These are phyloP conservation scores for Patella depressa DNA, from an alignment of 2,888 invertebrate species.

Conservation along the genomic window DNA sequence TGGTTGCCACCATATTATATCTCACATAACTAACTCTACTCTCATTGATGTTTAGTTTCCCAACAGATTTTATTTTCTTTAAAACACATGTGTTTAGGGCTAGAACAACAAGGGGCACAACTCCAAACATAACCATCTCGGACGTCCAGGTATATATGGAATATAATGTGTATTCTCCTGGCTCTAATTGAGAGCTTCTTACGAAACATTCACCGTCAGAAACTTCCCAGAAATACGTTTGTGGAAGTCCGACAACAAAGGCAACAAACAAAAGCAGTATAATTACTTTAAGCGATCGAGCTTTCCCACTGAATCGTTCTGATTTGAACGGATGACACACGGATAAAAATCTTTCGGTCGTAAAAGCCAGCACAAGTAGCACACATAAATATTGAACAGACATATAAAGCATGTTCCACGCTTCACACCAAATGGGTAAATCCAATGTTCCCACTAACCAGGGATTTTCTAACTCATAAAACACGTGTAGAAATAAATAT, in stretches of 20 bases:
- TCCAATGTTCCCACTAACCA: constrained; percentile 54
- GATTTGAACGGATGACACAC: constrained; percentile 55
- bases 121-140: constrained; percentile 48
- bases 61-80: constrained; percentile 52
- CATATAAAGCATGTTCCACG: constrained; percentile 57
- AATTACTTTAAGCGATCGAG: constrained; percentile 56
- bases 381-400: constrained; percentile 62
- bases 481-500: constrained; percentile 58
- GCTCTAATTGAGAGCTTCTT: constrained; percentile 22
- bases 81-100: constrained; percentile 51
- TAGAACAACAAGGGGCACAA: constrained; percentile 47
- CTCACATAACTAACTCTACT: neutral
- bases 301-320: constrained; percentile 55
- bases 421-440: constrained; percentile 52
- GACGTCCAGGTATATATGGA: constrained; percentile 47
- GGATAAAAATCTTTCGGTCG: constrained; percentile 62
- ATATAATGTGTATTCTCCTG: constrained; percentile 39
- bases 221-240: constrained; percentile 61
- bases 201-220: constrained; percentile 35
- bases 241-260: constrained; percentile 47
- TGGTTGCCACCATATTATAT: constrained; percentile 47
- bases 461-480: constrained; percentile 59
- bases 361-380: constrained; percentile 64
- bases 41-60: constrained; percentile 18
- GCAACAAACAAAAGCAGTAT: constrained; percentile 44